Conservation (phyloP, 1,140 invertebrate genomes). For the Drosophila eugracilis region DNA sequence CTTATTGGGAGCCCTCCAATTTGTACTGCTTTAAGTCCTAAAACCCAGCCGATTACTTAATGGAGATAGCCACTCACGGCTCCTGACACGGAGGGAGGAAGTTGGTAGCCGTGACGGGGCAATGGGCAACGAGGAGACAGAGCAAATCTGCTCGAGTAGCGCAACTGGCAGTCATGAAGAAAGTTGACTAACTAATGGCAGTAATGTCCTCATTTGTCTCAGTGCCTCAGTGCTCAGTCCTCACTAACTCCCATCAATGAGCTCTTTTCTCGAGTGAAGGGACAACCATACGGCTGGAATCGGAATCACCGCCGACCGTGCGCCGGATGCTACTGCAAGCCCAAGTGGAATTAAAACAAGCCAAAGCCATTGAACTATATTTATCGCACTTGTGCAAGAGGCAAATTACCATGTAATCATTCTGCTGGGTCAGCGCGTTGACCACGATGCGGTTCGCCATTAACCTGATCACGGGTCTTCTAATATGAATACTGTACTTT, state of each 20-base stretch:
- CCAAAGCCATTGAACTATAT: slow-evolving; percentile 67
- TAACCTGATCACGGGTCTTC: slow-evolving; percentile 90
- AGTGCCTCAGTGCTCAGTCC: slow-evolving; percentile 9
- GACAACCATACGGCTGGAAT: slow-evolving; percentile 53
- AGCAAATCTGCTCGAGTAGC: slow-evolving; percentile 57
- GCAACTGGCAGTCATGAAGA: slow-evolving; percentile 66
- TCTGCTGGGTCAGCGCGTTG: slow-evolving; percentile 87
- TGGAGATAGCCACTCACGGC: slow-evolving; percentile 94
- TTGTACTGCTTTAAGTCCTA: slow-evolving; percentile 94
- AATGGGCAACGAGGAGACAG: slow-evolving; percentile 88
- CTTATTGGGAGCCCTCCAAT: slow-evolving; percentile 89
- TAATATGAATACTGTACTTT: slow-evolving; percentile 92
- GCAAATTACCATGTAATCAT: slow-evolving; percentile 87
- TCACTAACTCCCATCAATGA: slow-evolving; percentile 75
- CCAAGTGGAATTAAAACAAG: slow-evolving; percentile 64
- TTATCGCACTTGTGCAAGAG: slow-evolving; percentile 72
- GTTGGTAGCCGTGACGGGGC: slow-evolving; percentile 87
- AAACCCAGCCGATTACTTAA: slow-evolving; percentile 95
- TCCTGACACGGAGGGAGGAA: slow-evolving; percentile 87
- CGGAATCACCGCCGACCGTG: slow-evolving; percentile 14
- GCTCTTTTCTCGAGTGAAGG: slow-evolving; percentile 59
- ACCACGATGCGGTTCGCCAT: slow-evolving; percentile 91
- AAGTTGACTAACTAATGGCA: slow-evolving; percentile 83
- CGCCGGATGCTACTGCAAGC: slow-evolving; percentile 55
- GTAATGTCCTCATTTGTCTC: slow-evolving; percentile 40